A percentile compares a stretch with the other conserved stretches of the same genome.
These are phyloP conservation scores for Crenichthys baileyi DNA, from an alignment of 2,797 vertebrate species.

Conservation along the genomic window DNA sequence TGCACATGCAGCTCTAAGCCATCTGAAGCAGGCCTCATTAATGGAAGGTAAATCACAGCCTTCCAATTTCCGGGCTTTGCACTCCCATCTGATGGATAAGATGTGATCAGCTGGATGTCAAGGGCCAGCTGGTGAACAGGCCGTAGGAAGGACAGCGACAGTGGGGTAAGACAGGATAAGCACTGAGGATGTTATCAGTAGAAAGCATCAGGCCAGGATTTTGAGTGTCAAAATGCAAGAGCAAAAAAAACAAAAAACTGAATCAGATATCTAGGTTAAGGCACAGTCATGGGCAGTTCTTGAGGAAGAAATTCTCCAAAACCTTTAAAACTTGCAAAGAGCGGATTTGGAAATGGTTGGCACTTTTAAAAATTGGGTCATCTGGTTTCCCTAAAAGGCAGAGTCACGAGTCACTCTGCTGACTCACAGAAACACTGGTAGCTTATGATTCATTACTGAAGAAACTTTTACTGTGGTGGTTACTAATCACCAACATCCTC, in stretches of 20 bases:
- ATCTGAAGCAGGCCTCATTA: slow-evolving; percentile 20
- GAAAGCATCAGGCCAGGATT: slow-evolving; percentile 46
- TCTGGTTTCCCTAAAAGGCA: neutral
- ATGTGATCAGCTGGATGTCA: slow-evolving; percentile 40
- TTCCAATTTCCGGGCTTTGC: slow-evolving; percentile 9
- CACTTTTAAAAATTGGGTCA: neutral
- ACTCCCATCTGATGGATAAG: slow-evolving; percentile 33
- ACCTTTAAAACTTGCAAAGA: neutral
- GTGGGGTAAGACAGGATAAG: slow-evolving; percentile 62
- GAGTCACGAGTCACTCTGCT: neutral
- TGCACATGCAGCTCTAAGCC: slow-evolving; percentile 1
- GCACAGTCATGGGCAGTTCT: neutral
- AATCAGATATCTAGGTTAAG: slow-evolving; percentile 23
- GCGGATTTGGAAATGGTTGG: neutral
- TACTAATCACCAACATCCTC: too few species aligned
- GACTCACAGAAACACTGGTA: too few species aligned
- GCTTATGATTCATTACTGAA: too few species aligned
- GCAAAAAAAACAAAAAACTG: neutral
- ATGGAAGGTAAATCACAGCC: slow-evolving; percentile 30
- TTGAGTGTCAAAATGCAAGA: slow-evolving; percentile 13
- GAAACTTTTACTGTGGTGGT: too few species aligned
- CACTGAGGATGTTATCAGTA: slow-evolving; percentile 42
- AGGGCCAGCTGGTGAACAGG: slow-evolving; percentile 38
- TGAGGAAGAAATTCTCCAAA: neutral
- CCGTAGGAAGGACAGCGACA: slow-evolving; percentile 39